Evolutionary conservation across 2,113 vertebrate genomes (phyloP), one percentile per base, ranked within the genome.

Genomic region (Nicator chloris): DNA sequence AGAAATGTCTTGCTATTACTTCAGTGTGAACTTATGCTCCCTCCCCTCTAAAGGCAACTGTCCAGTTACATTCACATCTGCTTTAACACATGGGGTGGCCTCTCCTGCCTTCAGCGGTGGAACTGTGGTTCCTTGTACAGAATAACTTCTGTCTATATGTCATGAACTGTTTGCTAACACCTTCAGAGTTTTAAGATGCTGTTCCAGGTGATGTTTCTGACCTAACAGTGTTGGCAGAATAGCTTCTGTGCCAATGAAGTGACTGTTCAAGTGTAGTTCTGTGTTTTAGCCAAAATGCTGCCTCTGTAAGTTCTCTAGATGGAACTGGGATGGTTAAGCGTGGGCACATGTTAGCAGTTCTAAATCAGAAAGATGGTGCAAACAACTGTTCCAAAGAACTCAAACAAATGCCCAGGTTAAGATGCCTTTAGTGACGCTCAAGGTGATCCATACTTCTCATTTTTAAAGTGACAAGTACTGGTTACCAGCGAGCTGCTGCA

Each of bases 51-150:
- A 63, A 23, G 17, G 47, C n/a, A 56, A 1, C 45, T 39, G 16
- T 39, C 40, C 35, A 6, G 7, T 79, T 82, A 10, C 3, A 18
- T 63, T 75, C 44, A 7, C 14, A 15, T 23, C 33, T 23, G 7
- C n/a, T 28, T 70, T 31, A 44, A 8, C 14, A 1, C 3, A 7
- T 0, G 5, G n/a, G 13, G 6, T 65, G 76, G 19, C 42, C 17
- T 82, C 64, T 76, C 18, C 72, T 1, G 2, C 51, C 56, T 80
- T 64, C 53, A 64, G 31, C 64, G 53, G 22, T 51, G 59, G 19
- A 33, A 7, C 45, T 76, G 27, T 65, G 39, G 16, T 77, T 35
- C 16, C 28, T 35, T 28, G 31, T n/a, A 23, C n/a, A 20, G 45
- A 50, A 1, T 40, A 70, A 37, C 31, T 37, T 72, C 8, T 18